phyloP scores from a whole-genome alignment of 2,113 vertebrate genomes.

The Patagioenas fasciata region DNA sequence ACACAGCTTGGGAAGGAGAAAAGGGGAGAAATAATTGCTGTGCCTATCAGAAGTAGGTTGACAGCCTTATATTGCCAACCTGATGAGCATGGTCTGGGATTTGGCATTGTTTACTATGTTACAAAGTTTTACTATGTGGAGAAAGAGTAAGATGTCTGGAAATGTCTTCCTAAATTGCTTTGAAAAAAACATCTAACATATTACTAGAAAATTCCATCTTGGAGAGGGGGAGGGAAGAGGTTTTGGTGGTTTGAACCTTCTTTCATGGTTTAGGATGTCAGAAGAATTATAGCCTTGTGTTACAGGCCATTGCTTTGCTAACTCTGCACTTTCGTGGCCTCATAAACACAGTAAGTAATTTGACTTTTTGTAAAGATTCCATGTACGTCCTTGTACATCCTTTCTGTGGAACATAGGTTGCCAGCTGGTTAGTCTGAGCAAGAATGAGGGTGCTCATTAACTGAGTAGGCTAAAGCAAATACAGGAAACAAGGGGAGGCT shows the following conservation, averaged over 20 bases:
- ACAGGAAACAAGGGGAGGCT: conserved; percentile 23
- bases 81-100: background rate
- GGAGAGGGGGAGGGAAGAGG: background rate
- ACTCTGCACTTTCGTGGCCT: conserved; percentile 28
- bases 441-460: conserved; percentile 27
- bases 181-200: background rate
- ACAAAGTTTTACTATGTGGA: background rate
- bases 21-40: background rate
- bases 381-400: background rate
- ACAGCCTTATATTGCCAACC: background rate
- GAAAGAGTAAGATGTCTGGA: background rate
- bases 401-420: conserved; percentile 17
- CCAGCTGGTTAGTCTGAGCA: conserved; percentile 35
- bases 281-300: conserved; percentile 49
- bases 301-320: conserved; percentile 40
- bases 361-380: conserved; percentile 19
- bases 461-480: conserved; percentile 6
- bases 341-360: conserved; percentile 19
- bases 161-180: background rate
- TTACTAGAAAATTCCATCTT: background rate
- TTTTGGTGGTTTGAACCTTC: conserved; percentile 25
- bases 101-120: background rate
- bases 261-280: conserved; percentile 32
- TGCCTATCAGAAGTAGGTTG: background rate
- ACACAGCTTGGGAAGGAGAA: background rate